phyloP scores from a whole-genome alignment of 2,888 invertebrate genomes.

The Protophormia terraenovae region DNA sequence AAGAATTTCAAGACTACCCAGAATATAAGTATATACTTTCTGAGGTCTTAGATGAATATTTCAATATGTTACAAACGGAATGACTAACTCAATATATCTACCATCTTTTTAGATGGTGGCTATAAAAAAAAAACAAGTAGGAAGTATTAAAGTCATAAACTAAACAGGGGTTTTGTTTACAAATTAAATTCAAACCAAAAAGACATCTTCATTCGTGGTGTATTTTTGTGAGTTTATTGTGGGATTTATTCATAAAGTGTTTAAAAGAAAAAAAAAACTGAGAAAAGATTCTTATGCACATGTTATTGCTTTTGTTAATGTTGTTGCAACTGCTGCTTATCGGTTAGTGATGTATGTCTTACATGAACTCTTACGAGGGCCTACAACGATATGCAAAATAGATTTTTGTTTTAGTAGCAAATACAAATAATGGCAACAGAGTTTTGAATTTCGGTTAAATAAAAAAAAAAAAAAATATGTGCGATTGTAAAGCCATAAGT shows the following conservation, averaged over 20 bases:
- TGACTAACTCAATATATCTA: no score
- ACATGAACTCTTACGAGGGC: constrained; percentile 38
- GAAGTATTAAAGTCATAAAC: constrained; percentile 69
- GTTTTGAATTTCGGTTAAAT: constrained; percentile 50
- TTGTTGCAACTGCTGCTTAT: constrained; percentile 11
- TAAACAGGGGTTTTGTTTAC: constrained; percentile 69
- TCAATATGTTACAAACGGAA: no score
- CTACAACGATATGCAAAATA: constrained; percentile 64
- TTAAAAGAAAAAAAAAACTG: background rate
- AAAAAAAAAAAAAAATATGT: background rate
- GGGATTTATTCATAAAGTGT: constrained; percentile 65
- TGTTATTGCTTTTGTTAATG: constrained; percentile 4
- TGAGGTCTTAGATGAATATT: no score
- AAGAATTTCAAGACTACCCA: no score
- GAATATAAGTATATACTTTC: no score
- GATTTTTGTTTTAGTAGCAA: background rate
- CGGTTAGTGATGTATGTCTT: constrained; percentile 57
- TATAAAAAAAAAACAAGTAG: constrained; percentile 45
- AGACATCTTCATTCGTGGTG: constrained; percentile 66
- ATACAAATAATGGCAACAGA: constrained; percentile 54
- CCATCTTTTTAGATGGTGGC: background rate
- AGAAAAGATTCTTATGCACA: constrained; percentile 24
- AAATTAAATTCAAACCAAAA: constrained; percentile 67
- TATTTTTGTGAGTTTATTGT: constrained; percentile 47
- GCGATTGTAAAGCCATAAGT: background rate